Evolutionary conservation across 2,113 vertebrate genomes (phyloP), one percentile per base, ranked within the genome.

Genomic region (Pica pica): DNA sequence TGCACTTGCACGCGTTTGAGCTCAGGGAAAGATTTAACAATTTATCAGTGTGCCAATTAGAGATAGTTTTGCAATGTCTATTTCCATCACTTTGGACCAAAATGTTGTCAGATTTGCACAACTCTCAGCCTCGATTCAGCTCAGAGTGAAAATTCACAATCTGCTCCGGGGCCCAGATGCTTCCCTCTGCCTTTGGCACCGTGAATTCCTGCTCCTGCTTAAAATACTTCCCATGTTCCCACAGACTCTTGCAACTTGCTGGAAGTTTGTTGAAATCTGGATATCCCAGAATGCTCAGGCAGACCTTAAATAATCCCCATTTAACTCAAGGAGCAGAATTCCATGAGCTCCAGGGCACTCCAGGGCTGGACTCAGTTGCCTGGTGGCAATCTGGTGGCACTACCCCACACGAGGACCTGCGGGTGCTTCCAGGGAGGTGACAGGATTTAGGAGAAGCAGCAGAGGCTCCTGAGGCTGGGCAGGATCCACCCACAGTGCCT

Each of bases 151-250:
- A 79, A 84, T 56, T 95, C 60, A 77, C 93, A 81, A 27, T 56
- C 73, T 93, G 91, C 83, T 89, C 41, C 16, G 13, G 65, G 65
- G 65, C n/a, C 61, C 90, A 93, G 83, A 56, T 90, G 92, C 90
- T 90, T 88, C 79, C 47, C 84, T 88, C 52, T 94, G 59, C 49
- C 11, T 90, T 95, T 95, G 93, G 88, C 94, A 94, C 73, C 0
- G 5, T n/a, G 21, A 89, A 35, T 70, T 35, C 55, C 80, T 94
- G 22, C 64, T 64, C 7, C 61, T 89, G 65, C 88, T 87, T 90
- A 90, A 96, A 96, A 90, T 90, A 88, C 74, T 85, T 30, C 26
- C 65, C 65, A 0, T n/a, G 44, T 83, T 96, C 92, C 59, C 79
- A 90, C 77, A 86, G 85, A 81, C 33, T 44, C 7, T 21, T 47